Evolutionary conservation across 1,140 invertebrate genomes (phyloP).

Genomic region (Zaprionus africanus): DNA sequence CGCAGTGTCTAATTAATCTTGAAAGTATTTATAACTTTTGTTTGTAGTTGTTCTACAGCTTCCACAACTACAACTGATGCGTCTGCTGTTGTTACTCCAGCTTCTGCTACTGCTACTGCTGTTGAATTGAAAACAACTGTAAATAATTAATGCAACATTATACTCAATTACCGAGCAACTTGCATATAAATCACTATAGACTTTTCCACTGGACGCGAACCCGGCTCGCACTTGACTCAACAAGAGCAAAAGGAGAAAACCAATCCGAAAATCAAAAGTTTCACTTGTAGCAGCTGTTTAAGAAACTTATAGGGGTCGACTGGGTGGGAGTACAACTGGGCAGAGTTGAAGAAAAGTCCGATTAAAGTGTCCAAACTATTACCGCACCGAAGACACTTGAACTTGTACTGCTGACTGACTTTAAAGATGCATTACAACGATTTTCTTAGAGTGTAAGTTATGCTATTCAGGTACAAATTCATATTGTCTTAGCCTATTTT

Average conservation of each 20-base stretch:
- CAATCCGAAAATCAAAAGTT: slow-evolving; percentile 64
- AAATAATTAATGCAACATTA: slow-evolving; percentile 83
- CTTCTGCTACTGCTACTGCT: slow-evolving; percentile 29
- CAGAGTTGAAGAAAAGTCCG: slow-evolving; percentile 31
- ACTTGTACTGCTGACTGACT: slow-evolving; percentile 24
- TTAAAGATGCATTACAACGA: slow-evolving; percentile 54
- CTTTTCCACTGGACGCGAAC: slow-evolving; percentile 22
- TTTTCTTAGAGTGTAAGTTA: slow-evolving; percentile 3
- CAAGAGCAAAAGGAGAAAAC: slow-evolving; percentile 27
- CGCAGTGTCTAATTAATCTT: slow-evolving; percentile 70
- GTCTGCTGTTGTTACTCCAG: slow-evolving; percentile 14
- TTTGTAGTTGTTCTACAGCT: slow-evolving; percentile 48
- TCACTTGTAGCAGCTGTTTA: slow-evolving; percentile 54
- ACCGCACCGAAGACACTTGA: slow-evolving; percentile 23
- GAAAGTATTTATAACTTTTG: slow-evolving; percentile 80
- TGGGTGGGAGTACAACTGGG: neutral
- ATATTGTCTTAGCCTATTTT: neutral
- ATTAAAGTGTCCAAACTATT: slow-evolving; percentile 25
- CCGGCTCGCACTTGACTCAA: slow-evolving; percentile 23
- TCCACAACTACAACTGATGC: slow-evolving; percentile 1
- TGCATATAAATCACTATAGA: slow-evolving; percentile 66
- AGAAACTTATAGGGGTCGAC: slow-evolving; percentile 43
- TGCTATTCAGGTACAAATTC: neutral
- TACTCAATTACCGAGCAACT: slow-evolving; percentile 75
- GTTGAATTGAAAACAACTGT: slow-evolving; percentile 74